phyloP scores from a whole-genome alignment of 2,113 vertebrate genomes.

The Nannobrachium achirus region DNA sequence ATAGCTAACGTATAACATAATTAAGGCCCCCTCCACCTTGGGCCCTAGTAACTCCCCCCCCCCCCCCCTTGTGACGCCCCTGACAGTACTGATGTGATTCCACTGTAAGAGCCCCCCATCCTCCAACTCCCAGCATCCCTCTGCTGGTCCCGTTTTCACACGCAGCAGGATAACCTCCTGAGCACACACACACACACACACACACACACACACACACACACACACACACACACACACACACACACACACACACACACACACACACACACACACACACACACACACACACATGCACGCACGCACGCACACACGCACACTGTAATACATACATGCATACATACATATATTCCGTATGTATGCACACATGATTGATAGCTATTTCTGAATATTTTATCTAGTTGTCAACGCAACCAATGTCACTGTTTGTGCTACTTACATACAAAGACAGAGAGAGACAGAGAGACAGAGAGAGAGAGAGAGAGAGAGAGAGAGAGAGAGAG shows the following conservation, averaged over 20 bases:
- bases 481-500: conserved; percentile 24
- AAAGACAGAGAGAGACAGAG: conserved; percentile 25
- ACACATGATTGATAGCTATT: conserved; percentile 18
- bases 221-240: not conserved
- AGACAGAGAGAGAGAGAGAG: conserved; percentile 26
- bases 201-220: conserved; percentile 29
- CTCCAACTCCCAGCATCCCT: conserved; percentile 4
- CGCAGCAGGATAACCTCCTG: conserved; percentile 41
- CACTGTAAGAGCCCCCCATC: conserved; percentile 16
- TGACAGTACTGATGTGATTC: conserved; percentile 32
- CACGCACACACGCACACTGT: conserved; percentile 9
- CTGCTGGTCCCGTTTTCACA: conserved; percentile 42
- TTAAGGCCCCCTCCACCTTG: no score
- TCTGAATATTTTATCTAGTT: conserved; percentile 23
- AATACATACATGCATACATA: conserved; percentile 1
- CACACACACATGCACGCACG: conserved; percentile 40
- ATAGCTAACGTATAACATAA: no score
- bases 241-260: conserved; percentile 6
- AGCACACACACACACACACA: conserved; percentile 16
- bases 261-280: conserved; percentile 1
- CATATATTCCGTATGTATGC: not conserved
- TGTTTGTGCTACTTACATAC: not conserved
- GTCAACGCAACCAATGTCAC: conserved; percentile 13
- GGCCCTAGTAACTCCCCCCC: no score
- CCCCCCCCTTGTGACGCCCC: no score